These are phyloP conservation scores for Ochlodes sylvanus DNA, from an alignment of 2,888 invertebrate genomes.

Conservation along the genomic window DNA sequence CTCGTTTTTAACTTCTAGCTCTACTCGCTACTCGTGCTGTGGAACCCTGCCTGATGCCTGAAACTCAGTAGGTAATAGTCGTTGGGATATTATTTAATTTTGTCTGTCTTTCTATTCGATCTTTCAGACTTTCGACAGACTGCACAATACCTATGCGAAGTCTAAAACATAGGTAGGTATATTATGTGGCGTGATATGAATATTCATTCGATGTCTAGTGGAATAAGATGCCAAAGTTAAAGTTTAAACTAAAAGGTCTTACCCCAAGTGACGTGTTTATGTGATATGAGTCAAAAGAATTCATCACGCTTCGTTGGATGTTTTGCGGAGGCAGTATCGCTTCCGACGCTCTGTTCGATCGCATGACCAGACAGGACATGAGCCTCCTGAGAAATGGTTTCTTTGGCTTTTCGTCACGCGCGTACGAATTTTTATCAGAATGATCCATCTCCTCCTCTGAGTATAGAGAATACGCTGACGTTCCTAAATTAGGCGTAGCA, in stretches of 20 bases:
- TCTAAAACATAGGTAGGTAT: too few species aligned
- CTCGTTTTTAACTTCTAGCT: too few species aligned
- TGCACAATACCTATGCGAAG: too few species aligned
- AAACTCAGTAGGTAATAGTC: too few species aligned
- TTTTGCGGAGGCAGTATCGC: conserved; percentile 46
- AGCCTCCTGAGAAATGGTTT: conserved; percentile 68
- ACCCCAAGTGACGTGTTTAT: conserved; percentile 71
- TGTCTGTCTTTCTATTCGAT: too few species aligned
- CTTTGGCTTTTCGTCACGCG: conserved; percentile 49
- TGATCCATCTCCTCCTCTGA: conserved; percentile 49
- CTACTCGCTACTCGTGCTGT: too few species aligned
- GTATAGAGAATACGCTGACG: conserved; percentile 62
- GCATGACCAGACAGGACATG: conserved; percentile 71
- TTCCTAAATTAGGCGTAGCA: conserved; percentile 69
- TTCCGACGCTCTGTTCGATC: conserved; percentile 54
- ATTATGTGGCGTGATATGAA: too few species aligned
- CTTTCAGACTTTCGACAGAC: too few species aligned
- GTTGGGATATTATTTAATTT: too few species aligned
- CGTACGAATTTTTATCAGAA: conserved; percentile 5
- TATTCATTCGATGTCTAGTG: too few species aligned
- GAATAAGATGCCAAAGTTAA: too few species aligned
- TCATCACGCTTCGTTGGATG: conserved; percentile 50
- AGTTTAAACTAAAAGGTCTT: conserved; percentile 44
- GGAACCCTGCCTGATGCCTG: too few species aligned
- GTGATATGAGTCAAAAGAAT: conserved; percentile 70